Base-by-base conservation (phyloP, 2,888 invertebrate genomes). In the Flexamia atlantica region DNA sequence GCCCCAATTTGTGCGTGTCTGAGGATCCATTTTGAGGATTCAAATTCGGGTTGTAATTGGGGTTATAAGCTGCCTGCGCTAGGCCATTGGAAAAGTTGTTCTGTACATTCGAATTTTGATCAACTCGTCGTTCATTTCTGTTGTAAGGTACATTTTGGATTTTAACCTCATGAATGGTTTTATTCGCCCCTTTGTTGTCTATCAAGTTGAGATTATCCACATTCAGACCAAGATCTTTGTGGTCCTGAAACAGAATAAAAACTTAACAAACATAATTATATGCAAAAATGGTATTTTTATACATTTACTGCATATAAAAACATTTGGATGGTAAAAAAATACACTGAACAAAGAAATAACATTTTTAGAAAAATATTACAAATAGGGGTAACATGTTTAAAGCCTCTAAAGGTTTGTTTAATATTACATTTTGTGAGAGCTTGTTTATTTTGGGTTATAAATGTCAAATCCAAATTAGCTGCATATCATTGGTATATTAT, bases 221-320 rank as follows among this genome's bases (percentile, higher is more conserved):
- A 30, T 40, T 68, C 17, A 83, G 23, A 5, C 83, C 83, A 42
- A 83, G 64, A 68, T 83, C 80, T 83, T 83, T 83, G 40, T 50
- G 68, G 64, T 68, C 79, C 83, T 83, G 20, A 53, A 20, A 72
- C 1, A n/a, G n/a, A n/a, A n/a, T n/a, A n/a, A n/a, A n/a, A n/a
- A n/a, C n/a, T n/a, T n/a, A n/a, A n/a, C n/a, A n/a, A n/a, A n/a
- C n/a, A n/a, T n/a, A n/a, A n/a, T n/a, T n/a, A n/a, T n/a, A n/a
- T n/a, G n/a, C n/a, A n/a, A n/a, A n/a, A n/a, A n/a, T n/a, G n/a
- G n/a, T n/a, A n/a, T n/a, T n/a, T n/a, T n/a, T n/a, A n/a, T n/a
- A n/a, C n/a, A n/a, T n/a, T n/a, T n/a, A n/a, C n/a, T n/a, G n/a
- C n/a, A n/a, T n/a, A n/a, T n/a, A n/a, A n/a, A n/a, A n/a, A n/a